Percentiles rank a stretch among this genome's conserved stretches.
phyloP scores from a whole-genome alignment of 2,888 invertebrate species.

The Aspidiotus rigidus region DNA sequence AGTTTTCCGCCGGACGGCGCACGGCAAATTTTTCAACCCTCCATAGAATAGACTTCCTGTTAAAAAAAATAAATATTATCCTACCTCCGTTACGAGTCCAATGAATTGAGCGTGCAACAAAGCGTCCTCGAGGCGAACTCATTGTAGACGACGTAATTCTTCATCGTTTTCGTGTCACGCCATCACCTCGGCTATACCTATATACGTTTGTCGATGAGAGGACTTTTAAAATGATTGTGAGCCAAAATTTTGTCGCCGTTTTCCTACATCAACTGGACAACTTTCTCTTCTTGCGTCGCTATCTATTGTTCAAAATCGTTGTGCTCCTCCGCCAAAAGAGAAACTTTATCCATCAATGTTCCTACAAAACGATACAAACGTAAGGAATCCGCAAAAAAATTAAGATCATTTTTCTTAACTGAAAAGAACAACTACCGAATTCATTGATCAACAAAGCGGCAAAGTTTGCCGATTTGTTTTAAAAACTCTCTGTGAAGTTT shows the following conservation, averaged over 20 bases:
- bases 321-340: conserved; percentile 80
- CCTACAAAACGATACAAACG: conserved; percentile 43
- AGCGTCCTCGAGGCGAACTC: conserved; percentile 62
- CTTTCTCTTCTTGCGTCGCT: conserved; percentile 78
- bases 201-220: conserved; percentile 64
- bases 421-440: conserved; percentile 40
- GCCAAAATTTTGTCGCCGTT: conserved; percentile 78
- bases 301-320: conserved; percentile 90
- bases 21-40: no score
- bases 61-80: neutral
- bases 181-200: conserved; percentile 65
- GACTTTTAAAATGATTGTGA: conserved; percentile 84
- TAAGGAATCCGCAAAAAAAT: conserved; percentile 12
- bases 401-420: neutral
- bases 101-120: conserved; percentile 82
- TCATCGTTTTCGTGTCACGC: conserved; percentile 57
- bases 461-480: no score
- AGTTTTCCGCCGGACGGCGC: no score
- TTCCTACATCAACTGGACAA: conserved; percentile 65
- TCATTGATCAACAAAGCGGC: conserved; percentile 51
- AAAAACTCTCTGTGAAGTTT: no score
- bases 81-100: conserved; percentile 72
- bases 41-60: no score
- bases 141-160: conserved; percentile 57
- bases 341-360: conserved; percentile 78